phyloP scores from a whole-genome alignment of 2,113 vertebrate species.

The Jacana jacana region DNA sequence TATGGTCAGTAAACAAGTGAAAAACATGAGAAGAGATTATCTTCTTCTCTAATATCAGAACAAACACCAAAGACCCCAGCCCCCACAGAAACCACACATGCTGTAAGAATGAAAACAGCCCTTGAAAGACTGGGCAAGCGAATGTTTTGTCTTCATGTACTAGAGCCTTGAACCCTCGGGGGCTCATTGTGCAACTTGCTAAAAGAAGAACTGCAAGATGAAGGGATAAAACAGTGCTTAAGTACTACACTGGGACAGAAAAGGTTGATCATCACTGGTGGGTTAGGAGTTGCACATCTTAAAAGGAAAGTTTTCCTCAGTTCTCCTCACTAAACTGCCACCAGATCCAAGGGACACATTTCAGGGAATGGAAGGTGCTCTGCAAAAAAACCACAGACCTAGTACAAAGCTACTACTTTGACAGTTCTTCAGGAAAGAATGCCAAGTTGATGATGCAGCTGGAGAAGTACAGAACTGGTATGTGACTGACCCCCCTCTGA shows the following conservation, averaged over 20 bases:
- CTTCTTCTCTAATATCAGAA: background rate
- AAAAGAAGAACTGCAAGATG: background rate
- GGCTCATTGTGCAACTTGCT: slow-evolving; percentile 48
- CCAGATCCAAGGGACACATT: background rate
- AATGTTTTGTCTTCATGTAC: background rate
- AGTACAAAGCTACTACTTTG: background rate
- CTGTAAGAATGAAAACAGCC: background rate
- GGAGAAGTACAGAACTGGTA: background rate
- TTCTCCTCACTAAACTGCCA: background rate
- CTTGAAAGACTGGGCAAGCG: background rate
- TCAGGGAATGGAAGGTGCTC: background rate
- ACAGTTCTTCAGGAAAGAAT: background rate
- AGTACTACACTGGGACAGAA: background rate
- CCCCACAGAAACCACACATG: background rate
- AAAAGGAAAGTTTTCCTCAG: background rate
- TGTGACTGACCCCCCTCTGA: background rate
- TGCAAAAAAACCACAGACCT: background rate
- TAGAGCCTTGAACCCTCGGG: background rate
- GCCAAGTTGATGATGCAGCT: background rate
- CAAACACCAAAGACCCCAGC: background rate
- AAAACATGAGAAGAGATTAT: background rate
- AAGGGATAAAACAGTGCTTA: slow-evolving; percentile 8
- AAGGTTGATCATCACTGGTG: background rate
- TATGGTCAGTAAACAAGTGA: background rate
- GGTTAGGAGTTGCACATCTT: background rate